Percentiles rank a stretch among this genome's conserved stretches.
These are phyloP conservation scores for Gallinago solitaria DNA, from an alignment of 2,797 vertebrate genomes.

Conservation along the genomic window DNA sequence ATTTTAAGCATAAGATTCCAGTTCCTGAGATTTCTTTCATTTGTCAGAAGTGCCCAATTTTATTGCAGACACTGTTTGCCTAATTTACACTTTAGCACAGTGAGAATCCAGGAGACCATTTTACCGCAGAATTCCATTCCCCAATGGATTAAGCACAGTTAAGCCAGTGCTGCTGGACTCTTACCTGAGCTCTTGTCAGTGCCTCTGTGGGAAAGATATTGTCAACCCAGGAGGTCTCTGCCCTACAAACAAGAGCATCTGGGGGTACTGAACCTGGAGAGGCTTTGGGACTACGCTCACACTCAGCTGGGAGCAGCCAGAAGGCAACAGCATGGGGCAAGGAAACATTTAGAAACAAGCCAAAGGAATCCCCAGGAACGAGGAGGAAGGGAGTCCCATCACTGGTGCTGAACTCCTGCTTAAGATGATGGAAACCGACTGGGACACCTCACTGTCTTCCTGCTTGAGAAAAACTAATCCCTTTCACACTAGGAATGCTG, in stretches of 20 bases:
- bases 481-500: neutral
- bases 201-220: neutral
- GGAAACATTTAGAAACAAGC: neutral
- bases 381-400: neutral
- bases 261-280: neutral
- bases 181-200: neutral
- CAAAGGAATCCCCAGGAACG: neutral
- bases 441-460: neutral
- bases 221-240: neutral
- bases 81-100: neutral
- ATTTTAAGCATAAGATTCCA: neutral
- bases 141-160: neutral
- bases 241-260: neutral
- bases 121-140: neutral
- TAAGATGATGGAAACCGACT: neutral
- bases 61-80: neutral
- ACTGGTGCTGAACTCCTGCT: neutral
- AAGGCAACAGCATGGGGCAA: rapidly evolving
- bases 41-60: neutral
- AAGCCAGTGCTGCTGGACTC: neutral
- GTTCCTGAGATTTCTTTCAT: neutral
- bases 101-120: neutral
- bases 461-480: neutral
- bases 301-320: neutral
- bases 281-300: neutral